Percentiles rank a stretch among this genome's conserved stretches.
Conservation (phyloP, 2,113 vertebrate species). For the Micronisus gabar region DNA sequence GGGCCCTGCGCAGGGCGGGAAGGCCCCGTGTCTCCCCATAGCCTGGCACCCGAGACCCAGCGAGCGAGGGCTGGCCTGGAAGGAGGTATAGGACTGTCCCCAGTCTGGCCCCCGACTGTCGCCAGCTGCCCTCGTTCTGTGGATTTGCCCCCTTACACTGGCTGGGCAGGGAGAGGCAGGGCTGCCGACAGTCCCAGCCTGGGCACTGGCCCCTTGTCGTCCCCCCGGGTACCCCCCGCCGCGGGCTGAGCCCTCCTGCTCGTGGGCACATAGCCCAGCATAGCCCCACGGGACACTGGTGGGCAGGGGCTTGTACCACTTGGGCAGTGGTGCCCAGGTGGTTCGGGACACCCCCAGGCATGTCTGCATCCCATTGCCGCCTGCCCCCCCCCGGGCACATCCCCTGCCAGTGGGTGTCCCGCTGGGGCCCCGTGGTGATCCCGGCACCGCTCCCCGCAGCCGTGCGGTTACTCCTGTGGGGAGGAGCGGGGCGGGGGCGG, state of each 20-base stretch:
- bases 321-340: background rate
- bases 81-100: background rate
- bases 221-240: fast-evolving
- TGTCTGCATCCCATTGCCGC: background rate
- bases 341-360: background rate
- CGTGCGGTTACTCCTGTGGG: fast-evolving
- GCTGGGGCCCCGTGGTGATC: background rate
- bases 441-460: background rate
- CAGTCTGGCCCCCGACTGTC: background rate
- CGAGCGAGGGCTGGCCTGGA: fast-evolving
- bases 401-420: background rate
- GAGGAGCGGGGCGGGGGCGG: background rate
- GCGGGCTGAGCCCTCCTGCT: background rate
- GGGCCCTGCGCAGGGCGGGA: background rate
- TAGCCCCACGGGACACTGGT: fast-evolving
- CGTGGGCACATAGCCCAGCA: fast-evolving
- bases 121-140: background rate
- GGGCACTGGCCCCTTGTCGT: no score
- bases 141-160: background rate
- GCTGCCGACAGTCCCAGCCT: background rate
- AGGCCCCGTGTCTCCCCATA: fast-evolving
- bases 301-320: background rate
- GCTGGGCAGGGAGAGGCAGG: fast-evolving
- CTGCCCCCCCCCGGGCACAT: no score
- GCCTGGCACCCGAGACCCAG: background rate